These are phyloP conservation scores for Dichetophora obliterata DNA, from an alignment of 2,888 invertebrate genomes.

Conservation along the genomic window DNA sequence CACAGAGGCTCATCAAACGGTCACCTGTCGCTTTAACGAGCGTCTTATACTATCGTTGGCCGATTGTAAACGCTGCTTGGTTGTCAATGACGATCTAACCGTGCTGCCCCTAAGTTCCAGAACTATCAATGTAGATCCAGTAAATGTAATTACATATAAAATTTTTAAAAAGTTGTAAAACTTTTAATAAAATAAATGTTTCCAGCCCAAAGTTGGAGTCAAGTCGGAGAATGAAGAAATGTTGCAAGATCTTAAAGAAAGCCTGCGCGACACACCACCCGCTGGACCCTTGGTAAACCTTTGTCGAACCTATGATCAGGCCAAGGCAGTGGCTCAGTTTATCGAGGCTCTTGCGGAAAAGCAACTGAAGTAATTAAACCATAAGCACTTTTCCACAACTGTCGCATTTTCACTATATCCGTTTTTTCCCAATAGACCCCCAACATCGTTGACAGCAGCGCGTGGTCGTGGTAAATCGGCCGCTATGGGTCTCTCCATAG, in stretches of 20 bases:
- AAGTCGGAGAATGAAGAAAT: constrained; percentile 72
- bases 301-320: constrained; percentile 95
- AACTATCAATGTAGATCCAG: constrained; percentile 83
- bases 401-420: not conserved
- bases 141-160: no score
- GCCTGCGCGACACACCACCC: constrained; percentile 90
- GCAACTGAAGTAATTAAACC: constrained; percentile 71
- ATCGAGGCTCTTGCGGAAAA: constrained; percentile 97
- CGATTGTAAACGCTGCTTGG: constrained; percentile 87
- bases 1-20: constrained; percentile 93
- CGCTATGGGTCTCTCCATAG: constrained; percentile 92
- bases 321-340: constrained; percentile 90
- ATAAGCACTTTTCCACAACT: not conserved
- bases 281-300: constrained; percentile 89
- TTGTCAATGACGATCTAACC: constrained; percentile 94
- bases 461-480: constrained; percentile 99
- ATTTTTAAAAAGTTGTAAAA: no score
- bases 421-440: constrained; percentile 74
- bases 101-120: constrained; percentile 94
- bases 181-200: constrained; percentile 55
- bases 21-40: constrained; percentile 96
- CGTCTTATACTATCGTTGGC: constrained; percentile 92
- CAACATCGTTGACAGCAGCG: constrained; percentile 95
- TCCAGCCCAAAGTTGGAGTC: constrained; percentile 62
- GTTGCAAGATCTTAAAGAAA: constrained; percentile 83